Evolutionary conservation across 1,140 invertebrate species (phyloP), one percentile per base, ranked within the genome.

Genomic region (fruit fly (Drosophila melanogaster)): DNA sequence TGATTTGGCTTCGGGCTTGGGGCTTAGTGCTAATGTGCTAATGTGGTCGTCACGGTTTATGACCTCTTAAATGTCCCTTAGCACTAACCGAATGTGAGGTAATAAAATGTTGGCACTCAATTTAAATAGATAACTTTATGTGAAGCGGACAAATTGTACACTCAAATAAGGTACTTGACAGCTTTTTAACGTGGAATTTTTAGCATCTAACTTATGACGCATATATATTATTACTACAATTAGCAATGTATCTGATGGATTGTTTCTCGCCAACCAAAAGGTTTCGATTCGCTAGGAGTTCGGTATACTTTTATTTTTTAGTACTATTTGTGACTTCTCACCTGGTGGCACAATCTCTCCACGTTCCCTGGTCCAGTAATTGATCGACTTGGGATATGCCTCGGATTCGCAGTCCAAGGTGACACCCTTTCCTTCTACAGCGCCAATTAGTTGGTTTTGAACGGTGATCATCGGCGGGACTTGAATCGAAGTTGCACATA

Each of bases 371-470:
- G 95, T 96, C 96, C 96, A 97, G 90, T 97, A 97, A 90, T 96
- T 97, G 53, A 97, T 96, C 19, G 97, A 96, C 89, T 96, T 97
- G 1, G 97, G 97, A 93, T 95, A 97, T 1, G 96, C 96, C 92
- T 98, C 97, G 0, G 96, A 97, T 74, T 95, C 94, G 81, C 97
- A 98, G 81, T 97, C 96, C 51, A 97, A 91, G 0, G 95, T 95
- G 72, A 97, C 93, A 78, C 95, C 93, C 60, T 96, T 95, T 8
- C 95, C 96, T 61, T 96, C 92, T 26, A 94, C 94, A 6, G 95
- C 96, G 2, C 96, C 96, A 4, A 97, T 96, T 30, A 97, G 91
- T 89, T 97, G 96, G 92, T 97, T 96, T 78, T 95, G 95, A 66
- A 97, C 96, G 84, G 94, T 95, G 69, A 97, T 96, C 94, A 96